Evolutionary conservation across 1,140 invertebrate genomes (phyloP), one percentile per base, ranked within the genome.

Genomic region (Caenorhabditis briggsae): DNA sequence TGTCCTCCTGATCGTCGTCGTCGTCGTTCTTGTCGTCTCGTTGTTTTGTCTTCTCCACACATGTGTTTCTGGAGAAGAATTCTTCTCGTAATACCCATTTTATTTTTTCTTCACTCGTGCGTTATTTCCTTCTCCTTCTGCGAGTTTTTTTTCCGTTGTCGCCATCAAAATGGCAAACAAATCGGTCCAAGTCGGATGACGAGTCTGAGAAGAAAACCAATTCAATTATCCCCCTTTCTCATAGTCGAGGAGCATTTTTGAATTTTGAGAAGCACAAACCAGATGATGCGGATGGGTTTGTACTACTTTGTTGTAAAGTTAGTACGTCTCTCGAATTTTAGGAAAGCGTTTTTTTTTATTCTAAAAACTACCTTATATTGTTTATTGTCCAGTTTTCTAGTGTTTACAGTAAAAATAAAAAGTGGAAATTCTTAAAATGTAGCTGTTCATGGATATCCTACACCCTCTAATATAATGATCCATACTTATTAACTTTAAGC

Each of bases 141-240:
- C 50, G 43, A 11, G 9, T 46, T 16, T 50, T 46, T 14, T 78
- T 11, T 5, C 18, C 70, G 20, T 78, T 46, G 70, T 50, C 70
- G 70, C 70, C 46, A 53, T 78, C 70, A 78, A 50, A 78, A 78
- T 78, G 70, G 70, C 70, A 78, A 78, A 78, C 70, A 78, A 78
- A 78, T 78, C 70, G 70, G 46, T 23, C 11, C 25, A 25, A 65
- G n/a, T 11, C 11, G 12, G 25, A 65, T 11, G 50, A 11, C 33
- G 33, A 53, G 11, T 16, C 25, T 11, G 9, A 65, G 46, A 25
- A 6, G n/a, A 43, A 50, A 50, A 50, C 70, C 43, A 78, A 78
- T 78, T 78, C 70, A 78, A 78, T 78, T 78, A 78, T 50, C 46
- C 33, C 33, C 20, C 33, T 78, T 50, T 2, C 33, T 41, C 70